A percentile compares a stretch with the other conserved stretches of the same genome.
These are phyloP conservation scores for Miltochrista miniata DNA, from an alignment of 2,888 invertebrate genomes.

Conservation along the genomic window DNA sequence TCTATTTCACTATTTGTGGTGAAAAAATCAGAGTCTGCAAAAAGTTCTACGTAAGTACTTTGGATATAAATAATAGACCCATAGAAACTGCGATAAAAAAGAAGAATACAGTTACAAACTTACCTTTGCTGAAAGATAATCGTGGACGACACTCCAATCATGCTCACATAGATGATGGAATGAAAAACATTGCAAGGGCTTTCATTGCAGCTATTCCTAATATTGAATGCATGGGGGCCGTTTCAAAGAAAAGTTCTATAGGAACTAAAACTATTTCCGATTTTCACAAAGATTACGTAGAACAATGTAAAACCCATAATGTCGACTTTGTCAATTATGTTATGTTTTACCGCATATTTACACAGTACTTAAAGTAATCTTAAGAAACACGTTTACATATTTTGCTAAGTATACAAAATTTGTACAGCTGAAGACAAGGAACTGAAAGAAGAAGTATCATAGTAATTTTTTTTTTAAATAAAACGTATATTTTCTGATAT, in stretches of 20 bases:
- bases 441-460: too few species aligned
- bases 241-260: constrained; percentile 6
- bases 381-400: too few species aligned
- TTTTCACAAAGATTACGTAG: too few species aligned
- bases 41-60: constrained; percentile 20
- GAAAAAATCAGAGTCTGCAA: constrained; percentile 16
- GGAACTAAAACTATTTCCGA: too few species aligned
- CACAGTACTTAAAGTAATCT: too few species aligned
- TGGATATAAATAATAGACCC: constrained; percentile 19
- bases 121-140: constrained; percentile 26
- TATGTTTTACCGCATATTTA: constrained; percentile 4
- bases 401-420: too few species aligned
- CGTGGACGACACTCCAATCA: constrained; percentile 9
- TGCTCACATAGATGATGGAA: not conserved
- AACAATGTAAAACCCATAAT: constrained; percentile 2
- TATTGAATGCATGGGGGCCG: not conserved
- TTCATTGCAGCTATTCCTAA: not conserved
- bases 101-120: constrained; percentile 25
- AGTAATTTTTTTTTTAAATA: too few species aligned
- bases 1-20: constrained; percentile 12
- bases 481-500: too few species aligned
- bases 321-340: constrained; percentile 1
- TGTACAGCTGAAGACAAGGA: too few species aligned
- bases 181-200: not conserved
- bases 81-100: constrained; percentile 23